phyloP scores from a whole-genome alignment of 1,140 invertebrate genomes.

The Odontomachus brunneus region DNA sequence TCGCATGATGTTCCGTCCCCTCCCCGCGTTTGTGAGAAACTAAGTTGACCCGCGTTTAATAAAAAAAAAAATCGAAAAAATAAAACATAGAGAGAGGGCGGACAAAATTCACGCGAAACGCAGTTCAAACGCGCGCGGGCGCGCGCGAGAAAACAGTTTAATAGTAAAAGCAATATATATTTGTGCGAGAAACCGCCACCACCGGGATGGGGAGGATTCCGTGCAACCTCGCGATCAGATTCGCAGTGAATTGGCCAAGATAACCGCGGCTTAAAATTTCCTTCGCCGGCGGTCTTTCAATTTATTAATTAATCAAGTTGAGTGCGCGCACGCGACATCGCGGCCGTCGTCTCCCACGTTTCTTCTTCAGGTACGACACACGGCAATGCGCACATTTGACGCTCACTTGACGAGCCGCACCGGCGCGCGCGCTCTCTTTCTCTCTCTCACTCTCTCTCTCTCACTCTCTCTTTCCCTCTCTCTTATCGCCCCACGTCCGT shows the following conservation, averaged over 20 bases:
- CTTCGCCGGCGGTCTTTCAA: background rate
- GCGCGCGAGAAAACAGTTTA: no score
- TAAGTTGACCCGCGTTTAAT: slow-evolving; percentile 41
- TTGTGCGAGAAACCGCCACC: no score
- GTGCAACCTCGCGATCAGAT: no score
- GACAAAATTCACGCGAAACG: background rate
- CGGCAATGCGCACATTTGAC: slow-evolving; percentile 72
- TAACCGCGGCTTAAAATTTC: background rate
- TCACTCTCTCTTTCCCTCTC: slow-evolving; percentile 45
- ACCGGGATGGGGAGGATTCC: no score
- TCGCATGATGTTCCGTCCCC: slow-evolving; percentile 41
- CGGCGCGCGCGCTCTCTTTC: no score
- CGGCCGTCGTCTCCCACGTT: slow-evolving; percentile 28
- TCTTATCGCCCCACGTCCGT: slow-evolving; percentile 44
- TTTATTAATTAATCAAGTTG: background rate
- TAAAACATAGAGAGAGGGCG: no score
- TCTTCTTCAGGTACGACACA: slow-evolving; percentile 68
- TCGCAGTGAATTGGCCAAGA: no score
- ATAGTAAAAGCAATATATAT: no score
- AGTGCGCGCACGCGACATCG: slow-evolving; percentile 61
- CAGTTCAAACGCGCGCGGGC: background rate
- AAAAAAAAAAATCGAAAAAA: slow-evolving; percentile 3
- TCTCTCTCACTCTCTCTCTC: no score
- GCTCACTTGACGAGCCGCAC: slow-evolving; percentile 63
- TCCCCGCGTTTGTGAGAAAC: slow-evolving; percentile 47